These are phyloP conservation scores for Oncorhynchus keta DNA, from an alignment of 2,113 vertebrate genomes.

Conservation along the genomic window DNA sequence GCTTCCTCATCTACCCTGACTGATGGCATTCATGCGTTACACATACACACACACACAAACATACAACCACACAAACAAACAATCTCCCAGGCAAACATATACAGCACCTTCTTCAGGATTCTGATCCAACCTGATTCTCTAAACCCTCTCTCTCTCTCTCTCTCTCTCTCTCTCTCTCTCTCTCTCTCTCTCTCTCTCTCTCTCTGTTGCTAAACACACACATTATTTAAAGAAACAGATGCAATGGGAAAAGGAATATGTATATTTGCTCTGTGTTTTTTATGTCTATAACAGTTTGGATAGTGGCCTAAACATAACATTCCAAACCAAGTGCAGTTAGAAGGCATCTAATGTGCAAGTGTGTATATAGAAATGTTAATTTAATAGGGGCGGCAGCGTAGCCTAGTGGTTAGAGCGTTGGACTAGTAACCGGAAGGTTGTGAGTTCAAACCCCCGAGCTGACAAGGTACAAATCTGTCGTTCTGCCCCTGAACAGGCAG, in stretches of 20 bases:
- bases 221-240: neutral
- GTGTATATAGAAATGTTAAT: neutral
- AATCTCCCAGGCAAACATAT: too few species aligned
- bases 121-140: neutral
- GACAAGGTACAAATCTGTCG: too few species aligned
- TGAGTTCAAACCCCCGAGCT: too few species aligned
- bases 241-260: neutral
- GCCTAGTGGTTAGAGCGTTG: too few species aligned
- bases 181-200: neutral
- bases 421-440: too few species aligned
- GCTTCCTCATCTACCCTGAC: slow-evolving; percentile 91
- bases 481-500: too few species aligned
- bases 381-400: too few species aligned
- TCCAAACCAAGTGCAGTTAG: neutral
- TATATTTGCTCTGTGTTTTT: neutral
- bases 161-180: too few species aligned
- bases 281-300: neutral
- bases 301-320: neutral
- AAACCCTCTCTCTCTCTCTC: neutral
- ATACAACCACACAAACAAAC: neutral
- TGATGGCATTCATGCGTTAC: slow-evolving; percentile 47
- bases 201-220: neutral
- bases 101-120: neutral
- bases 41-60: neutral
- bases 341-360: neutral